phyloP scores from a whole-genome alignment of 2,797 vertebrate species.

The Periophthalmus magnuspinnatus region DNA sequence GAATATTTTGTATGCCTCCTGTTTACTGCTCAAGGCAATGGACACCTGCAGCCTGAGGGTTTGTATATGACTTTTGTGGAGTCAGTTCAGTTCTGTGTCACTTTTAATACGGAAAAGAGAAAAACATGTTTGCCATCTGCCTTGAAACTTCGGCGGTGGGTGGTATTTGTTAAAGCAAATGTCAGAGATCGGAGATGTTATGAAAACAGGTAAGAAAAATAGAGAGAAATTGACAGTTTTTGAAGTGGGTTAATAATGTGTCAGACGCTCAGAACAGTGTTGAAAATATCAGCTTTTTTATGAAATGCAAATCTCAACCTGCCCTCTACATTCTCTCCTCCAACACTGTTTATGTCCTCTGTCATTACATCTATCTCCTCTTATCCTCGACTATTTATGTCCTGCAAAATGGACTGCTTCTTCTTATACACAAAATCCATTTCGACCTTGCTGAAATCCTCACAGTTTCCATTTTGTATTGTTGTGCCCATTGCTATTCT shows the following conservation, averaged over 20 bases:
- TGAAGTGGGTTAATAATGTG: constrained; percentile 11
- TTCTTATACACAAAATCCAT: too few species aligned
- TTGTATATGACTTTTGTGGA: background rate
- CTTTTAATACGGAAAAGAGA: constrained; percentile 16
- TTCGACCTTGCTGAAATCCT: too few species aligned
- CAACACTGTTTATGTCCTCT: background rate
- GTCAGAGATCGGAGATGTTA: constrained; percentile 32
- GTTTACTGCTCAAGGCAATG: background rate
- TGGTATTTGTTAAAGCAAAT: constrained; percentile 36
- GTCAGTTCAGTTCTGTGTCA: constrained; percentile 4
- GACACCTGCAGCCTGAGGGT: background rate
- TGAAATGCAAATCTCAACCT: background rate
- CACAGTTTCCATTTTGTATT: too few species aligned
- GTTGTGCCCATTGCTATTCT: too few species aligned
- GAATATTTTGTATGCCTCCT: background rate
- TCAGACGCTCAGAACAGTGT: background rate
- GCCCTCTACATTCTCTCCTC: background rate
- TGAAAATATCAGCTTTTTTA: background rate
- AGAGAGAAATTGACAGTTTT: constrained; percentile 12
- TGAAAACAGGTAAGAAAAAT: constrained; percentile 29
- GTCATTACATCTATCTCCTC: constrained; percentile 1
- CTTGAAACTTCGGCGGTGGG: constrained; percentile 23
- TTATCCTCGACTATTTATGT: background rate
- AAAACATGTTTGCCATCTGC: constrained; percentile 18
- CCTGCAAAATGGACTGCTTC: too few species aligned